These are phyloP conservation scores for Ammodytes dubius DNA, from an alignment of 2,113 vertebrate genomes.

Conservation along the genomic window DNA sequence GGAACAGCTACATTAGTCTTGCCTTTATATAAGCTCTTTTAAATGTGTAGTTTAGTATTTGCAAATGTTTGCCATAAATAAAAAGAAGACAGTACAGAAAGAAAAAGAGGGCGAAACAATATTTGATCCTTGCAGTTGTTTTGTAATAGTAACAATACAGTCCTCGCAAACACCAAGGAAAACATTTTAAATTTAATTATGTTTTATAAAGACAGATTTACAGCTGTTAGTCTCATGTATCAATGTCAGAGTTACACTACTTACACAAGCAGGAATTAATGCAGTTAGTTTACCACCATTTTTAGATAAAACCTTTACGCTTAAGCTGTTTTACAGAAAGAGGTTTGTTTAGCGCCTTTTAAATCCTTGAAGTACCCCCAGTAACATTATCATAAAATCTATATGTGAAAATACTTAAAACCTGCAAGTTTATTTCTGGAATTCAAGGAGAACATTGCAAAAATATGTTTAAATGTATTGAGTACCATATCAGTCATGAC, in stretches of 20 bases:
- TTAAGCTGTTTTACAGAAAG: not conserved
- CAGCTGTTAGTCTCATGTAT: not conserved
- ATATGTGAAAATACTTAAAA: not conserved
- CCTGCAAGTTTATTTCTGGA: not conserved
- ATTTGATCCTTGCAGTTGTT: not conserved
- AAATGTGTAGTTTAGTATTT: not conserved
- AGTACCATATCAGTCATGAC: not conserved
- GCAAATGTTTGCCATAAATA: not conserved
- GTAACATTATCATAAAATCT: not conserved
- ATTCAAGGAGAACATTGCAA: not conserved
- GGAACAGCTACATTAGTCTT: not conserved
- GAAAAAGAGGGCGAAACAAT: not conserved
- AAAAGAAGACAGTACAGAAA: not conserved
- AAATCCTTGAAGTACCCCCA: not conserved
- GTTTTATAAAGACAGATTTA: not conserved
- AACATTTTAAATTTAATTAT: not conserved
- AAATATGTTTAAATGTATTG: not conserved
- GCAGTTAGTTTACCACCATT: not conserved
- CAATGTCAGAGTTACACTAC: not conserved
- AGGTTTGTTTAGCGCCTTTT: not conserved
- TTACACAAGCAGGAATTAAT: not conserved
- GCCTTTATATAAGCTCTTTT: not conserved
- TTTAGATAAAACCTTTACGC: constrained; percentile 1
- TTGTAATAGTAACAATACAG: not conserved
- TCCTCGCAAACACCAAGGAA: not conserved